phyloP scores from a whole-genome alignment of 2,113 vertebrate species.

The Coryphaenoides rupestris region DNA sequence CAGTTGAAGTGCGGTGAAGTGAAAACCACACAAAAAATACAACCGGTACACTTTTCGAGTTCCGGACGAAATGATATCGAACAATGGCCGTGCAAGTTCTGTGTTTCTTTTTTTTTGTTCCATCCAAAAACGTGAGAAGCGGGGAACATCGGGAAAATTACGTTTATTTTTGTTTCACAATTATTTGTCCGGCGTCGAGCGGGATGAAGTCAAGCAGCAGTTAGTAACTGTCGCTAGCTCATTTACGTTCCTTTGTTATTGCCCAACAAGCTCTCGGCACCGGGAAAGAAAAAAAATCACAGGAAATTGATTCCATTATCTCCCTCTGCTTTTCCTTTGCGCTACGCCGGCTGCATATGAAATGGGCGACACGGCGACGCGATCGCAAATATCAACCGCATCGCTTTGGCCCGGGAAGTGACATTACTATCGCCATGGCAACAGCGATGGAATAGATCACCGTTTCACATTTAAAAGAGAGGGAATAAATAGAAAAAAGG shows the following conservation, averaged over 20 bases:
- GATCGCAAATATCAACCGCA: constrained; percentile 50
- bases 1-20: too few relatives aligned
- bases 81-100: too few relatives aligned
- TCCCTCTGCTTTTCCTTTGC: constrained; percentile 50
- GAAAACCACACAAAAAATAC: too few relatives aligned
- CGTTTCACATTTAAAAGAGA: not conserved
- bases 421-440: constrained; percentile 75
- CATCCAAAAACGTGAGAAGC: constrained; percentile 11
- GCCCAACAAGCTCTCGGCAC: constrained; percentile 51
- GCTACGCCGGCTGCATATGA: constrained; percentile 59
- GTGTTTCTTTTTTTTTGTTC: too few relatives aligned
- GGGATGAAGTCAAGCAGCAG: constrained; percentile 50
- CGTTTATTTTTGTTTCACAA: too few relatives aligned
- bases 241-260: constrained; percentile 66
- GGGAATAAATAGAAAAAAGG: not conserved
- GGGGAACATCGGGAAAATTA: constrained; percentile 23
- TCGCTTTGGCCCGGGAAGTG: constrained; percentile 57
- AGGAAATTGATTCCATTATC: constrained; percentile 73
- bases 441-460: constrained; percentile 43
- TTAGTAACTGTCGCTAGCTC: constrained; percentile 42
- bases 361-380: constrained; percentile 56
- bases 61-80: too few relatives aligned
- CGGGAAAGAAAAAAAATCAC: constrained; percentile 11
- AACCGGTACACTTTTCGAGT: too few relatives aligned
- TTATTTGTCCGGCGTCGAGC: constrained; percentile 28